A percentile compares a stretch with the other conserved stretches of the same genome.
Evolutionary conservation across 2,113 vertebrate genomes (phyloP).

Genomic region (Ctenomys sociabilis): DNA sequence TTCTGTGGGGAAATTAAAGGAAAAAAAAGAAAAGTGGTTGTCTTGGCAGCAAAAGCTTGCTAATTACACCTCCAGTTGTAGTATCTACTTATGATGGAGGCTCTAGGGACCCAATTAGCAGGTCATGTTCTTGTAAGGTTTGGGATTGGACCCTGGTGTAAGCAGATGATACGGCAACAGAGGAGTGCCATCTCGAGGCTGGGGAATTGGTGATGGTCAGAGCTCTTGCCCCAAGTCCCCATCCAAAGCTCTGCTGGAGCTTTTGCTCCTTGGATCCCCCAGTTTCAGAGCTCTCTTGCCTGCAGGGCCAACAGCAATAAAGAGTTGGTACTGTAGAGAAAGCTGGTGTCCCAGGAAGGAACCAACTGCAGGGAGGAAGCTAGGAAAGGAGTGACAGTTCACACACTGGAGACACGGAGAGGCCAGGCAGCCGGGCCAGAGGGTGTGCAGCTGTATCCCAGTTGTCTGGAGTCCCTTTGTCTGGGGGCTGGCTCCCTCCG

Average conservation of each 20-base stretch:
- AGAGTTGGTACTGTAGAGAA: background rate
- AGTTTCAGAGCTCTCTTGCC: constrained; percentile 8
- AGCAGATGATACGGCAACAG: background rate
- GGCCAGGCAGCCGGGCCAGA: background rate
- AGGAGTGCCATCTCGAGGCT: background rate
- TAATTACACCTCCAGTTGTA: constrained; percentile 63
- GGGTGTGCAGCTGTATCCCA: background rate
- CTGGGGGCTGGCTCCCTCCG: background rate
- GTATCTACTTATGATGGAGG: constrained; percentile 58
- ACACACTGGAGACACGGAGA: background rate
- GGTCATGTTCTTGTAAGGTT: constrained; percentile 51
- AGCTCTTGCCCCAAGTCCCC: background rate
- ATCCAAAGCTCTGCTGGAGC: background rate
- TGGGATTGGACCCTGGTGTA: constrained; percentile 46
- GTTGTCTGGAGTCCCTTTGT: background rate
- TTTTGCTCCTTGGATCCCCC: background rate
- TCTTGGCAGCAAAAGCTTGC: constrained; percentile 55
- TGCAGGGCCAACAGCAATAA: background rate
- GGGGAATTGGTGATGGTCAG: background rate
- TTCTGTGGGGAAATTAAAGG: background rate
- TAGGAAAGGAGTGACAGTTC: background rate
- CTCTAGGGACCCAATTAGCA: constrained; percentile 75
- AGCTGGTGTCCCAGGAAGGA: background rate
- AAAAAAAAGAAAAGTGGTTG: constrained; percentile 4
- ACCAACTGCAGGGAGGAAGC: background rate